Evolutionary conservation across 2,888 invertebrate genomes (phyloP), one percentile per base, ranked within the genome.

Genomic region (Carterocephalus palaemon): DNA sequence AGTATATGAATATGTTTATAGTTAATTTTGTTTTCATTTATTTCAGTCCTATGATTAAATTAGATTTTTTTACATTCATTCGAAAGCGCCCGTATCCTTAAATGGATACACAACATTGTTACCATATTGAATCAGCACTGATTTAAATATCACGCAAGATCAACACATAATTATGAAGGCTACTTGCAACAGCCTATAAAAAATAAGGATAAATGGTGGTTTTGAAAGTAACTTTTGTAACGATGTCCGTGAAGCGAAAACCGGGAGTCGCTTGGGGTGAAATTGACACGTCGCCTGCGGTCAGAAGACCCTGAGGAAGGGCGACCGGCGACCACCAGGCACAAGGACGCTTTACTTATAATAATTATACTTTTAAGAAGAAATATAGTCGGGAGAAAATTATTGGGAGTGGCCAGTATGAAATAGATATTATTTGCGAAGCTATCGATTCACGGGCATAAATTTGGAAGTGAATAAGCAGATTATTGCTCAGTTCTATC

Each of bases 181-280:
- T 29, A 29, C 16, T 6, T 17, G 6, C 13, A 38, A 28, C n/a
- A 12, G 34, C 34, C 28, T 26, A 12, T 36, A 29, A 47, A n/a
- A 28, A 40, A 40, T 28, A 39, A 43, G 17, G 17, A 31, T 16
- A 69, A 68, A 62, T 54, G 41, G 52, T 39, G 51, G 62, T 62
- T 59, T 70, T 70, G 73, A 76, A 77, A 79, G 74, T 74, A 67
- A 73, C 71, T 68, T 71, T 62, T 62, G 33, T 50, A 70, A 69
- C 69, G 67, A 73, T 70, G 59, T 78, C 60, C 70, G 53, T 67
- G 70, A 68, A 67, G 67, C 64, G 65, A 61, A 59, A 61, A 60
- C 67, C 70, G 62, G 70, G 70, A 68, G 68, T 66, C 54, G 64
- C 57, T 64, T 69, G 70, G 65, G 73, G 47, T 53, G 49, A 70